Base-by-base conservation (phyloP, 2,113 vertebrate species). In the Corydoras maculifer region DNA sequence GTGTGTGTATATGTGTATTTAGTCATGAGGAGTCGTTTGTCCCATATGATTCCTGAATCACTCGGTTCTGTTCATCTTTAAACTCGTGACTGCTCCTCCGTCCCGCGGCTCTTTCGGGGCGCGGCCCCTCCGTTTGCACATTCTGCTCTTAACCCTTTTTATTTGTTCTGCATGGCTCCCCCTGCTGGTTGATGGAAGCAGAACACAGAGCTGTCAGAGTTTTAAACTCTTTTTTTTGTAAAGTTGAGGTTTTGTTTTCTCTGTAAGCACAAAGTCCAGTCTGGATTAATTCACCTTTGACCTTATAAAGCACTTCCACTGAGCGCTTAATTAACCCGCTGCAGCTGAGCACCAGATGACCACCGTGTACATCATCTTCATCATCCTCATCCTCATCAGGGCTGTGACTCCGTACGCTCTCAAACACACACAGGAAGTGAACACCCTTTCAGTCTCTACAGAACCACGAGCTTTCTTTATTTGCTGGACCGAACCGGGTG, bases 101-200 rank as follows among this genome's bases (percentile, higher is more conserved):
- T 88, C 78, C 83, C 88, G 87, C 86, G 58, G 53, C 79, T 90
- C 84, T 89, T 88, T 83, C 89, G 90, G 87, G 89, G 88, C 85
- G 89, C 73, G 90, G 81, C 84, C 83, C 18, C 65, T 62, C 68
- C 77, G 85, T 73, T 81, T 88, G 83, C 85, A 79, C 85, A 85
- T 85, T 83, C 87, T 91, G 87, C 88, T 84, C 83, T 89, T 87
- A 82, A 82, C 30, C 83, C 84, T 81, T 87, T 61, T 48, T 29
- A 13, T 58, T 58, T n/a, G 31, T 85, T 86, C 81, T 88, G 81
- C 86, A 87, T 80, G 79, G 87, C 83, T 77, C 61, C n/a, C 8
- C 30, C 43, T 58, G 14, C 15, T 70, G 68, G 63, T 79, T 75
- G 86, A 81, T 85, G 68, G 61, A 58, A 68, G 13, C 5, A 31